Percentiles rank a stretch among this genome's conserved stretches.
Conservation (phyloP, 2,797 vertebrate genomes). For the Paedocypris micromegethes region DNA sequence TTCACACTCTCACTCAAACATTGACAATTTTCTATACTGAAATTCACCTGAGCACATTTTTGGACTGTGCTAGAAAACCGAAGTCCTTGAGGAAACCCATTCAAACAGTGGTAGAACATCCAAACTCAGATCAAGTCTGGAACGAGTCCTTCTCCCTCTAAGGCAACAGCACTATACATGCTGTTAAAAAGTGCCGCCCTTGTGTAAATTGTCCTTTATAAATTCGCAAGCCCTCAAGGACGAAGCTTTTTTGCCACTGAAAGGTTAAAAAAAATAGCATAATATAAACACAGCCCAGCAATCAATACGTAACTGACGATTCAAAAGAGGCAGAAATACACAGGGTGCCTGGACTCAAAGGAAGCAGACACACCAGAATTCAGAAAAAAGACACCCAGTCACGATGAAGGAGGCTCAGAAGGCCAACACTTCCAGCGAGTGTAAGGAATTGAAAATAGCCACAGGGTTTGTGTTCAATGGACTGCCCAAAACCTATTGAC, state of each 20-base stretch:
- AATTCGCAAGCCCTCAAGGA: no score
- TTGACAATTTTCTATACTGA: no score
- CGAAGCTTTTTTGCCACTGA: neutral
- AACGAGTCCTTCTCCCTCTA: no score
- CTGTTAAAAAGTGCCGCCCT: no score
- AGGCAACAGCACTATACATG: no score
- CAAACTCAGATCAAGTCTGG: no score
- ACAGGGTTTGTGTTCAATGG: slow-evolving; percentile 55
- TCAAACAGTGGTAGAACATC: no score
- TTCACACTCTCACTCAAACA: no score
- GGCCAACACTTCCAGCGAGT: slow-evolving; percentile 54
- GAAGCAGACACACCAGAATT: slow-evolving; percentile 13
- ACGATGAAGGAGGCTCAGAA: slow-evolving; percentile 39
- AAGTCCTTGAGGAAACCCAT: no score
- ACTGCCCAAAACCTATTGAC: slow-evolving; percentile 64
- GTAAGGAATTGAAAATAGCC: slow-evolving; percentile 61
- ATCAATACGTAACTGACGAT: slow-evolving; percentile 33
- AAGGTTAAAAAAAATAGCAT: slow-evolving; percentile 15
- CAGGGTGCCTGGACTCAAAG: slow-evolving; percentile 15
- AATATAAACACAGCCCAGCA: slow-evolving; percentile 25
- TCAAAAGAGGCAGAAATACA: slow-evolving; percentile 25
- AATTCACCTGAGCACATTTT: no score
- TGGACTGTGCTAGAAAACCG: no score
- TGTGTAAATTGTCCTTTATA: no score
- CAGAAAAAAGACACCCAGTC: slow-evolving; percentile 34